phyloP scores from a whole-genome alignment of 30 jellyfish, hydroid and myxozoan species.

The Mastigias papua region DNA sequence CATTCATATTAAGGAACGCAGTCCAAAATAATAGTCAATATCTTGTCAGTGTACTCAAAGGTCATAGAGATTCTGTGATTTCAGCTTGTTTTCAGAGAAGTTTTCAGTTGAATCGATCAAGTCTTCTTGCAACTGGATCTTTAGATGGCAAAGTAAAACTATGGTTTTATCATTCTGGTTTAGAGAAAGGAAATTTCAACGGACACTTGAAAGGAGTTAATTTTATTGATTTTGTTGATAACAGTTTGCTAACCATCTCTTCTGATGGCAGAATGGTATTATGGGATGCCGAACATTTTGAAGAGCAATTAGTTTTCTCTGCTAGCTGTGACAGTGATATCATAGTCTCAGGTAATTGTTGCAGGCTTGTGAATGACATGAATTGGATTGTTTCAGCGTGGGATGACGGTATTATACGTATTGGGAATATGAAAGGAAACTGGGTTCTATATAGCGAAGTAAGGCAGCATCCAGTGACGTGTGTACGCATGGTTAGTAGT shows the following conservation, averaged over 20 bases:
- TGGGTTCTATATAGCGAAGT: constrained; percentile 22
- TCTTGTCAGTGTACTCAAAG: constrained; percentile 21
- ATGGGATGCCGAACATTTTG: constrained; percentile 11
- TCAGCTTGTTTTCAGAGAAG: constrained; percentile 8
- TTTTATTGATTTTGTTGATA: constrained; percentile 11
- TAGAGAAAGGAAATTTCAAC: constrained; percentile 11
- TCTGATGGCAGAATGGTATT: constrained; percentile 45
- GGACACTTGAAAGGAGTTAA: constrained; percentile 41
- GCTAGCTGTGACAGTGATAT: constrained; percentile 7
- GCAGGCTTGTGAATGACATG: constrained; percentile 7
- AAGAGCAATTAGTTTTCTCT: neutral
- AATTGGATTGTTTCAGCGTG: constrained; percentile 31
- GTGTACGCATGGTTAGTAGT: neutral
- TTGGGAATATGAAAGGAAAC: constrained; percentile 16
- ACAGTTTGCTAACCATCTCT: constrained; percentile 24
- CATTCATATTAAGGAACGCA: neutral
- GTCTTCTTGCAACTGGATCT: constrained; percentile 40
- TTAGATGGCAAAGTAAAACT: constrained; percentile 34
- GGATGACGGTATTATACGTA: constrained; percentile 54
- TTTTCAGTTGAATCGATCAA: neutral
- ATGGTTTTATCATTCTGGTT: constrained; percentile 13
- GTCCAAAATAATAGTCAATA: neutral
- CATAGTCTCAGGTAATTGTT: constrained; percentile 21
- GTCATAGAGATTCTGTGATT: constrained; percentile 36
- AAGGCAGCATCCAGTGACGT: constrained; percentile 23